A percentile compares a stretch with the other conserved stretches of the same genome.
Evolutionary conservation across 2,888 invertebrate species (phyloP).

Genomic region (Tribolium freemani): DNA sequence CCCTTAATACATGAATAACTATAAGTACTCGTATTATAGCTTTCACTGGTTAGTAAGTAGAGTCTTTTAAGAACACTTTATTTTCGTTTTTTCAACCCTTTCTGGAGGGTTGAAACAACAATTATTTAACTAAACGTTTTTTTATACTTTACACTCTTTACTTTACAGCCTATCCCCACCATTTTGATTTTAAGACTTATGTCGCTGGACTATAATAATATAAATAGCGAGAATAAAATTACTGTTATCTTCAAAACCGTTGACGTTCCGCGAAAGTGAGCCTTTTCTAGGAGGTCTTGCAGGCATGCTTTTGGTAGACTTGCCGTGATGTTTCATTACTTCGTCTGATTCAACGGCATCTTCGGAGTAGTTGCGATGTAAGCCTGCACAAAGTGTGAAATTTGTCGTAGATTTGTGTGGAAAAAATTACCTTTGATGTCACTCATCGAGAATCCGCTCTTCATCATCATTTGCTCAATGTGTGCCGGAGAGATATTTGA

Average conservation of each 20-base stretch:
- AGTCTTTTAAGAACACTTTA: no score
- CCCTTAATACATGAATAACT: no score
- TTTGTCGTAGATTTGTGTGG: no score
- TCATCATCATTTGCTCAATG: conserved; percentile 86
- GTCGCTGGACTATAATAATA: no score
- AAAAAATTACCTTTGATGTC: conserved; percentile 83
- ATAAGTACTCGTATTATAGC: no score
- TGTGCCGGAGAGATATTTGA: conserved; percentile 77
- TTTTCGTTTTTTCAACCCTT: no score
- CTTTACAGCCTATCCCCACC: no score
- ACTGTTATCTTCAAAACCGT: conserved; percentile 50
- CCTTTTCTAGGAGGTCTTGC: conserved; percentile 83
- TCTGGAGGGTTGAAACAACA: no score
- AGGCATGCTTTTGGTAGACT: conserved; percentile 70
- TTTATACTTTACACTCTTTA: no score
- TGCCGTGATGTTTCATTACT: conserved; percentile 70
- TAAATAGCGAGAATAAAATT: not conserved
- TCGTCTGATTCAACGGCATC: conserved; percentile 83
- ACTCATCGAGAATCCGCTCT: conserved; percentile 91
- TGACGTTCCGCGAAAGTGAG: conserved; percentile 74
- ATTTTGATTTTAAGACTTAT: no score
- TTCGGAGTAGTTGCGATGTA: conserved; percentile 87
- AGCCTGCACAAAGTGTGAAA: conserved; percentile 62
- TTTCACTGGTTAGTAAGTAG: no score
- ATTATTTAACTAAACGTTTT: no score